phyloP scores from a whole-genome alignment of 2,888 invertebrate species.

The Pristionchus mayeri region DNA sequence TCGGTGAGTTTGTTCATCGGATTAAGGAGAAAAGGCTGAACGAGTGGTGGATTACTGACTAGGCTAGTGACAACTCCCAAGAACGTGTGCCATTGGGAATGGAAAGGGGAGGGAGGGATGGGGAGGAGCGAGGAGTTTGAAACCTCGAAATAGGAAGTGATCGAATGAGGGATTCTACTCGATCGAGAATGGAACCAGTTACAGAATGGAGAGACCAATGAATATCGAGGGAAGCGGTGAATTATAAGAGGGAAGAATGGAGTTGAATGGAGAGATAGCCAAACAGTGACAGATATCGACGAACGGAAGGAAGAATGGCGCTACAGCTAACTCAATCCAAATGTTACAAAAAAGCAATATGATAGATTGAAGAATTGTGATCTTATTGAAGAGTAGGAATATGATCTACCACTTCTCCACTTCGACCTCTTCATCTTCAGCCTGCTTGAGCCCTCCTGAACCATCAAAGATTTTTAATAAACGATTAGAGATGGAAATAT shows the following conservation, averaged over 20 bases:
- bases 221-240: not conserved
- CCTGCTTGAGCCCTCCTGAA: not conserved
- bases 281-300: not conserved
- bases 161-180: not conserved
- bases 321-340: not conserved
- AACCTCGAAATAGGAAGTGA: not conserved
- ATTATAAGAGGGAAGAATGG: not conserved
- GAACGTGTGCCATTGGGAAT: not conserved
- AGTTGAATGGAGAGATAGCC: constrained; percentile 7
- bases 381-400: not conserved
- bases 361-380: not conserved
- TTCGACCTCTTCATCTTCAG: constrained; percentile 31
- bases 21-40: constrained; percentile 10
- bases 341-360: not conserved
- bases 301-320: not conserved
- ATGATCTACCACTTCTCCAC: constrained; percentile 29
- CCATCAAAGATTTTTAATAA: no score
- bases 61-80: not conserved
- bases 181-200: not conserved
- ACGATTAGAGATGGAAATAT: no score
- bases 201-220: not conserved
- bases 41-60: not conserved
- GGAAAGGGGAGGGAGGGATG: not conserved
- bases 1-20: not conserved
- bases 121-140: not conserved